phyloP scores from a whole-genome alignment of 2,113 vertebrate genomes.

The Arothron firmamentum region DNA sequence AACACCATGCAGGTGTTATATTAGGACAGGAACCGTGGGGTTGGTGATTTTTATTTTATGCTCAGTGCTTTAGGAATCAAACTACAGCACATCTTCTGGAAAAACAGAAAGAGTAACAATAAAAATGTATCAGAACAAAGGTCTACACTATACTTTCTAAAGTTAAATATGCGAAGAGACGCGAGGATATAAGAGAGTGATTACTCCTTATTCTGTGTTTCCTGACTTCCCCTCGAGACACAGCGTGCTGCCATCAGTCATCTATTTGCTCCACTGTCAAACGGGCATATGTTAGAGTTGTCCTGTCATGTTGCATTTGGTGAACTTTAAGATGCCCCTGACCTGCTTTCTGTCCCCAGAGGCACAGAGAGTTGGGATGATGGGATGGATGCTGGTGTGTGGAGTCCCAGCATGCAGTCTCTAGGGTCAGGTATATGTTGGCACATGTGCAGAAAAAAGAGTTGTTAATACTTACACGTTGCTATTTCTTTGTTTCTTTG shows the following conservation, averaged over 20 bases:
- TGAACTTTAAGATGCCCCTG: constrained; percentile 70
- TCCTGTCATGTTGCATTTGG: constrained; percentile 69
- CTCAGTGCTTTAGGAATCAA: neutral
- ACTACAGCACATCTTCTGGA: neutral
- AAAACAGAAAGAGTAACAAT: neutral
- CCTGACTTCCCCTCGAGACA: constrained; percentile 41
- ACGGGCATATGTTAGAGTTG: constrained; percentile 62
- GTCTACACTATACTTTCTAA: too few species aligned
- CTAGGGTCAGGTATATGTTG: constrained; percentile 61
- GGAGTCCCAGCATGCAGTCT: constrained; percentile 44
- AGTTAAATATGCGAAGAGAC: too few species aligned
- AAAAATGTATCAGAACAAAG: too few species aligned
- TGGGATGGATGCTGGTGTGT: constrained; percentile 49
- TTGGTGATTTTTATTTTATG: neutral
- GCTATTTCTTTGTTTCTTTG: constrained; percentile 58
- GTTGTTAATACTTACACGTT: constrained; percentile 59
- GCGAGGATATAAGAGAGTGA: neutral
- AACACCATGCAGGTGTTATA: too few species aligned
- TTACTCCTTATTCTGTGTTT: constrained; percentile 15
- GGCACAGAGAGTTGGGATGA: constrained; percentile 49
- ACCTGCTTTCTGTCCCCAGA: constrained; percentile 62
- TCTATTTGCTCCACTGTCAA: constrained; percentile 66
- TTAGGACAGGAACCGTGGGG: too few species aligned
- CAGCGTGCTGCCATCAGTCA: constrained; percentile 59
- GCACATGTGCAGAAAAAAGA: constrained; percentile 46